Base-by-base conservation (phyloP, 2,888 invertebrate species). In the Theretra japonica region DNA sequence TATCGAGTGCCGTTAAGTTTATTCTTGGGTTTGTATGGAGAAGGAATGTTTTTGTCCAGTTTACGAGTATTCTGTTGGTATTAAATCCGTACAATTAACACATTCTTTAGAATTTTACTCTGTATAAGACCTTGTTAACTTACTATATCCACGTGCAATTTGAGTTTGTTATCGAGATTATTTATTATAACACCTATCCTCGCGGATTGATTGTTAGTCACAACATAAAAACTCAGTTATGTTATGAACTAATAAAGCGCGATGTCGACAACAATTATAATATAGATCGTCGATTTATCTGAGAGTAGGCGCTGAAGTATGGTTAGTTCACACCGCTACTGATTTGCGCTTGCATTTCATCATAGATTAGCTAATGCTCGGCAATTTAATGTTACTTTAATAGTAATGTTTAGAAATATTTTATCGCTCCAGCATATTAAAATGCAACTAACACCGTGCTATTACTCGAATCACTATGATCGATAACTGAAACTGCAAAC, bases 231-330 rank as follows among this genome's bases (percentile, higher is more conserved):
- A 41, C 48, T 5, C n/a, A 5, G 17, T 50, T 4, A 5, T 1
- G n/a, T 53, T 53, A 53, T n/a, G 53, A 53, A 19, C 6, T n/a
- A 0, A 4, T 53, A n/a, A 25, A 59, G 7, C 25, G 17, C 21
- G 21, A 21, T 62, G 21, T 60, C 30, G 30, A n/a, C 15, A 62
- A 33, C 1, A 62, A 62, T 41, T 41, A n/a, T 41, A 41, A 41
- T 62, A 62, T 62, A 21, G 62, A 41, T 41, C 33, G 41, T 62
- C 53, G 59, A 50, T 30, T 53, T 59, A 30, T 78, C 72, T 76
- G 74, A 79, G 79, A 78, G 75, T 76, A 77, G 79, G 77, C 77
- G 75, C 75, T 82, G 78, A 82, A 81, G 80, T 83, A 83, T 80
- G 79, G 79, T 75, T 75, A 76, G 75, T 73, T 73, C 73, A 79